A percentile compares a stretch with the other conserved stretches of the same genome.
Evolutionary conservation across 2,113 vertebrate genomes (phyloP).

Genomic region (Colossoma macropomum): DNA sequence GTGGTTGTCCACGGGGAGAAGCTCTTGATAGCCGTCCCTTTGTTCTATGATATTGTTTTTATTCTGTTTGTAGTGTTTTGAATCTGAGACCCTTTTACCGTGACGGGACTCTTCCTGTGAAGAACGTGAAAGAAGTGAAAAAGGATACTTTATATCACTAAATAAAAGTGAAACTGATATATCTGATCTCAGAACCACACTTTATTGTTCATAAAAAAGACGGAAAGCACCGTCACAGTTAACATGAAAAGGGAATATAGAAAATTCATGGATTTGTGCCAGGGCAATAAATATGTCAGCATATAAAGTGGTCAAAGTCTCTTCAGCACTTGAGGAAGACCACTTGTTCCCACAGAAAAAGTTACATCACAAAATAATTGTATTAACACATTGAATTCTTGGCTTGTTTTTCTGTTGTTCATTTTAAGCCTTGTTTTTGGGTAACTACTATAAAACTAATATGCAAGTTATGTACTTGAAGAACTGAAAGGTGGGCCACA

Average conservation of each 20-base stretch:
- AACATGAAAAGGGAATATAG: conserved; percentile 33
- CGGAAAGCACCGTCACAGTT: not conserved
- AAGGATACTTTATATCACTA: conserved; percentile 5
- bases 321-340: not conserved
- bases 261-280: conserved; percentile 29
- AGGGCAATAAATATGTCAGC: conserved; percentile 37
- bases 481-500: not conserved
- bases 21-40: not conserved
- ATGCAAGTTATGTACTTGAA: not conserved
- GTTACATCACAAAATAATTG: not conserved
- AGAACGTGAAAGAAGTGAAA: conserved; percentile 39
- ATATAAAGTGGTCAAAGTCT: not conserved
- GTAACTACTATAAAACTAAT: not conserved
- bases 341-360: not conserved
- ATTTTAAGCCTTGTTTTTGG: not conserved
- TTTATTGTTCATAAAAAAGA: conserved; percentile 5
- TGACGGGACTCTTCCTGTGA: conserved; percentile 11
- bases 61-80: not conserved
- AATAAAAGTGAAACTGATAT: conserved; percentile 45
- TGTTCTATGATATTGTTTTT: not conserved
- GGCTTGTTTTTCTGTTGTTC: too few species aligned
- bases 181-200: conserved; percentile 38
- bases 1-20: not conserved
- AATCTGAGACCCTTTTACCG: not conserved
- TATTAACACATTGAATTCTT: not conserved